A percentile compares a stretch with the other conserved stretches of the same genome.
Conservation (phyloP, 2,888 invertebrate species). For the Eupithecia dodoneata region DNA sequence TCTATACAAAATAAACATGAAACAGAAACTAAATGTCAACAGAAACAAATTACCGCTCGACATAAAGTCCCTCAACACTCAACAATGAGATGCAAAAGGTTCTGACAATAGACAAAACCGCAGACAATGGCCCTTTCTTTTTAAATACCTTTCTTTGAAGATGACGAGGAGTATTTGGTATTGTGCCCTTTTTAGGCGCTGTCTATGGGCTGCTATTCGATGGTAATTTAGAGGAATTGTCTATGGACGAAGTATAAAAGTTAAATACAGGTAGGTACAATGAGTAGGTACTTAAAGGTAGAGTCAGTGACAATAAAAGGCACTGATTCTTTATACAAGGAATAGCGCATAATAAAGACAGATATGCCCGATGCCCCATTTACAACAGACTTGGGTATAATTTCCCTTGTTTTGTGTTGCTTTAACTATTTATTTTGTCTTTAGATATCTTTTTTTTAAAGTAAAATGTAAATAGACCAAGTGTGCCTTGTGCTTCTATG, state of each 20-base stretch:
- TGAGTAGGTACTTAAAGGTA: background rate
- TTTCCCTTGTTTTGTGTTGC: no score
- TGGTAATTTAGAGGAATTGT: slow-evolving; percentile 1
- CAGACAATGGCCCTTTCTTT: slow-evolving; percentile 41
- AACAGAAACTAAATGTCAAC: background rate
- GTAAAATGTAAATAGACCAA: no score
- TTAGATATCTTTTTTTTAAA: no score
- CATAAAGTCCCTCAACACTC: slow-evolving; percentile 11
- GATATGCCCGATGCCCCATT: no score
- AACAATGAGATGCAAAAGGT: slow-evolving; percentile 34
- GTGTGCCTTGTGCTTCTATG: no score
- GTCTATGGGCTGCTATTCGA: slow-evolving; percentile 15
- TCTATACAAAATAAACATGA: background rate
- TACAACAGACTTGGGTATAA: no score
- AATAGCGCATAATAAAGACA: no score
- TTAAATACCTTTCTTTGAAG: slow-evolving; percentile 42
- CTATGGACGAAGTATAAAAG: background rate
- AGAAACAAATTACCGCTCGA: slow-evolving; percentile 21
- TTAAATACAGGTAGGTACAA: slow-evolving; percentile 18
- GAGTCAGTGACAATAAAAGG: background rate
- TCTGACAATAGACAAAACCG: slow-evolving; percentile 40
- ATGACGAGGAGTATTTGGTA: slow-evolving; percentile 31
- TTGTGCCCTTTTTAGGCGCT: slow-evolving; percentile 28
- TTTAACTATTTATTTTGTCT: no score
- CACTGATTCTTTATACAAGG: background rate